Percentiles rank a stretch among this genome's conserved stretches.
Evolutionary conservation across 2,797 vertebrate genomes (phyloP).

Genomic region (Loriculus beryllinus): DNA sequence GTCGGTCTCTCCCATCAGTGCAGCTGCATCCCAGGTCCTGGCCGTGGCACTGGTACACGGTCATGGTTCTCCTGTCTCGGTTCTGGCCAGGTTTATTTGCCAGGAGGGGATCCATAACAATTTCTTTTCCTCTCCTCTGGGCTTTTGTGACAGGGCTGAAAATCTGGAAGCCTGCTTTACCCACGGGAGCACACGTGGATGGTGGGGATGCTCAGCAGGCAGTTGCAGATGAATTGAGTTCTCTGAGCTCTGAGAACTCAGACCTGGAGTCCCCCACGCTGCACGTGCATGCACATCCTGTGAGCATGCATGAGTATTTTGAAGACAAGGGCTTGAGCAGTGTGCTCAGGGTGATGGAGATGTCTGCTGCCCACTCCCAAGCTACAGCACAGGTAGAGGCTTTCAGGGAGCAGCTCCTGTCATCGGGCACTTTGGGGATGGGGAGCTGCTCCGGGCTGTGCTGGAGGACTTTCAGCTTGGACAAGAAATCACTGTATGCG

Average conservation of each 20-base stretch:
- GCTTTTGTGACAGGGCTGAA: not conserved
- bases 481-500: not conserved
- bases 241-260: not conserved
- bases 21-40: accelerated
- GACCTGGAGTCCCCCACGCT: not conserved
- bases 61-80: accelerated
- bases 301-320: not conserved
- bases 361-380: accelerated
- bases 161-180: accelerated
- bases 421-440: not conserved
- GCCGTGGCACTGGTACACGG: accelerated
- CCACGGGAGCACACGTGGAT: accelerated
- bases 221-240: not conserved
- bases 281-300: accelerated
- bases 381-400: not conserved
- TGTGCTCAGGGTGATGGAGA: accelerated
- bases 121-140: accelerated
- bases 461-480: not conserved
- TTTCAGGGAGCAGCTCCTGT: not conserved
- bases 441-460: not conserved
- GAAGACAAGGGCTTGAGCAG: not conserved
- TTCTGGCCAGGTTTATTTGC: not conserved
- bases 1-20: accelerated
- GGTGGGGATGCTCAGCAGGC: not conserved
- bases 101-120: accelerated